Conservation (phyloP, 2,888 invertebrate species). For the Anoplius nigerrimus region DNA sequence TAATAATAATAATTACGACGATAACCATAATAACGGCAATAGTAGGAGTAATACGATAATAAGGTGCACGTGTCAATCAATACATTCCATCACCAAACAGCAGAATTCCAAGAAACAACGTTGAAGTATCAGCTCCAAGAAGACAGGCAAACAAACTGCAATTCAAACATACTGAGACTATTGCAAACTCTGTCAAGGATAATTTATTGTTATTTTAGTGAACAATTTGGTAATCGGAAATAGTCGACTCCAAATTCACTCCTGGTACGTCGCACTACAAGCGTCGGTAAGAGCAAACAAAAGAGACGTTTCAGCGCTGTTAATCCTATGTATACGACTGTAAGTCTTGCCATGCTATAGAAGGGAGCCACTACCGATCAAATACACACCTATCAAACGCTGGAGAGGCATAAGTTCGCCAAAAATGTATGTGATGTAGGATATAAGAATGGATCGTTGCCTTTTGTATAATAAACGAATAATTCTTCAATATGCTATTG, state of each 20-base stretch:
- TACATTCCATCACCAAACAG: conserved; percentile 68
- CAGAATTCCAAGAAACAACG: conserved; percentile 39
- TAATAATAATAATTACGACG: conserved; percentile 7
- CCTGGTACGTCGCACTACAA: conserved; percentile 29
- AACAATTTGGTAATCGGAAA: conserved; percentile 39
- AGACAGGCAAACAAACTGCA: conserved; percentile 56
- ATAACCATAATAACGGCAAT: conserved; percentile 28
- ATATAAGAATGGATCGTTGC: conserved; percentile 18
- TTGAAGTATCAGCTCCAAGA: conserved; percentile 37
- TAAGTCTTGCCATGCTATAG: conserved; percentile 56
- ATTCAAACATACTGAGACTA: conserved; percentile 52
- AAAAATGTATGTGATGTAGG: conserved; percentile 32
- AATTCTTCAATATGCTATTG: conserved; percentile 34
- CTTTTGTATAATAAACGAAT: conserved; percentile 18
- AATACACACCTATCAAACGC: conserved; percentile 49
- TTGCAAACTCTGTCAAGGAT: conserved; percentile 27
- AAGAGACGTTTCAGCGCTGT: conserved; percentile 32
- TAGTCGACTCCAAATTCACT: conserved; percentile 46
- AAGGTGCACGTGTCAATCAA: conserved; percentile 54
- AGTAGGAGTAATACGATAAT: conserved; percentile 29
- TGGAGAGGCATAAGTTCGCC: conserved; percentile 31
- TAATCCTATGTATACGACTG: conserved; percentile 20
- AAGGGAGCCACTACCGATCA: conserved; percentile 37
- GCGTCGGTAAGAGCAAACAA: conserved; percentile 38
- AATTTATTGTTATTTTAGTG: conserved; percentile 26